These are phyloP conservation scores for Aphis gossypii DNA, from an alignment of 1,140 invertebrate genomes.

Conservation along the genomic window DNA sequence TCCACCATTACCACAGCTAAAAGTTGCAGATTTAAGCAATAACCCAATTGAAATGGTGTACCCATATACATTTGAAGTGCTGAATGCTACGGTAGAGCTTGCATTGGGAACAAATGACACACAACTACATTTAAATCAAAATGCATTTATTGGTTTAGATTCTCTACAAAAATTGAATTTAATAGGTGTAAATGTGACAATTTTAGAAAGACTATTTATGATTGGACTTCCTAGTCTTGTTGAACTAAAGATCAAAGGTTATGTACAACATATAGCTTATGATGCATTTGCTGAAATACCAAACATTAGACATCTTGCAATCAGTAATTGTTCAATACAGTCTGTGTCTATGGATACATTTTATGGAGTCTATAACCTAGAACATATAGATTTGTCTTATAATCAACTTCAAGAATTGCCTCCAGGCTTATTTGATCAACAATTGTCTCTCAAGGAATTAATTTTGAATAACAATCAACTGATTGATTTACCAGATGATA, in stretches of 20 bases:
- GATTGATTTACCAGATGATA: conserved; percentile 67
- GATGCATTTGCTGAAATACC: conserved; percentile 73
- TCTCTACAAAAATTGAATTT: conserved; percentile 68
- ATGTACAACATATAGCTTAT: conserved; percentile 70
- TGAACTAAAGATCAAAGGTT: conserved; percentile 69
- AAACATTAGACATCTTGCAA: conserved; percentile 69
- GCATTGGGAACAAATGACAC: conserved; percentile 68
- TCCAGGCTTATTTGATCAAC: conserved; percentile 71
- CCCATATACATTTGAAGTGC: conserved; percentile 67
- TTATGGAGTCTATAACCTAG: conserved; percentile 70
- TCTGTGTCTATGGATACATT: conserved; percentile 76
- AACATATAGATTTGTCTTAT: conserved; percentile 71
- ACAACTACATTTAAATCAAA: conserved; percentile 65
- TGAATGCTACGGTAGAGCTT: conserved; percentile 73
- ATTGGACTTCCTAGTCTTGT: conserved; percentile 68
- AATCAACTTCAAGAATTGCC: conserved; percentile 71
- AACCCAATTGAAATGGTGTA: conserved; percentile 75
- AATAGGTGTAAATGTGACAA: conserved; percentile 68
- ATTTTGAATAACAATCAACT: conserved; percentile 71
- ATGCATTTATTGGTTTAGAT: conserved; percentile 71
- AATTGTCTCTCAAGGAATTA: conserved; percentile 69
- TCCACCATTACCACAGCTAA: conserved; percentile 73
- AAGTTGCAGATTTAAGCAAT: conserved; percentile 69
- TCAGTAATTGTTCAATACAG: conserved; percentile 71
- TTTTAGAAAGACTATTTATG: conserved; percentile 70